phyloP scores from a whole-genome alignment of 2,888 invertebrate species.

The Osedax frankpressi region DNA sequence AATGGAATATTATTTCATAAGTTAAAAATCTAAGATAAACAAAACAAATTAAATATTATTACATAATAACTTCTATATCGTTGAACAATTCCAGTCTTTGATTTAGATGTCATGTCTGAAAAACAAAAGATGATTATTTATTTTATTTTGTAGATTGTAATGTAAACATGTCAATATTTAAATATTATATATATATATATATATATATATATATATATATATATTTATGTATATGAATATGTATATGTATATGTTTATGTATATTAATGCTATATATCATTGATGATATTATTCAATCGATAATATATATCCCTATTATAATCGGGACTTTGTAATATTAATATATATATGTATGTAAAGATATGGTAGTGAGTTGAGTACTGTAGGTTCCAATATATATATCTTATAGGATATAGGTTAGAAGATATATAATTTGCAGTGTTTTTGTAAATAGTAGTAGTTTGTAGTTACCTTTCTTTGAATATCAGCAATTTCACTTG shows the following conservation, averaged over 20 bases:
- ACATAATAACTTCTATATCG: constrained; percentile 33
- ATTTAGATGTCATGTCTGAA: constrained; percentile 25
- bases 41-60: background rate
- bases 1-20: background rate
- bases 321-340: too few species aligned
- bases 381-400: too few species aligned
- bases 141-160: background rate
- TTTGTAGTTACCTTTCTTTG: too few species aligned
- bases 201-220: background rate
- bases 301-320: too few species aligned
- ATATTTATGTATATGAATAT: background rate
- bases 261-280: background rate
- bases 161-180: background rate
- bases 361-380: too few species aligned
- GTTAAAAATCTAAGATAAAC: too few species aligned
- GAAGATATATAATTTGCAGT: too few species aligned
- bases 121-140: background rate
- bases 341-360: too few species aligned
- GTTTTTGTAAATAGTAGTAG: too few species aligned
- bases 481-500: too few species aligned
- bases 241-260: background rate
- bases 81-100: constrained; percentile 36
- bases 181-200: background rate
- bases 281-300: too few species aligned
- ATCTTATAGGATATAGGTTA: too few species aligned